Conservation (phyloP, 2,888 invertebrate genomes). For the Tenthredo distinguenda region DNA sequence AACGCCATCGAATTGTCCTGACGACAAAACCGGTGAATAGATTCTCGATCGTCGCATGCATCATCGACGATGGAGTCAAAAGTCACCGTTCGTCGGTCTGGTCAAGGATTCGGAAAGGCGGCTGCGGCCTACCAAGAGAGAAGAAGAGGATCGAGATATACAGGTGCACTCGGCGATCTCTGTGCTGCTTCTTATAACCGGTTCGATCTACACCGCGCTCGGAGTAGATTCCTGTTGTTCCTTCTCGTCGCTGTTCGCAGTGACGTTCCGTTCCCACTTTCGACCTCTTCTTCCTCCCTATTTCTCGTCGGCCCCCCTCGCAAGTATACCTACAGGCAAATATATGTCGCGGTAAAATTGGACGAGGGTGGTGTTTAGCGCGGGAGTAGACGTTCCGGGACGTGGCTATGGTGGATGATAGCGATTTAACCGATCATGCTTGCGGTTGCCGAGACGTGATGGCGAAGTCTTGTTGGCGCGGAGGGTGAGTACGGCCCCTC, state of each 20-base stretch:
- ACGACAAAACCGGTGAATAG: neutral
- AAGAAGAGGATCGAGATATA: slow-evolving; percentile 30
- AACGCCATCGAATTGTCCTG: neutral
- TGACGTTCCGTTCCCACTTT: neutral
- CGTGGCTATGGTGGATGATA: slow-evolving; percentile 28
- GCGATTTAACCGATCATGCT: slow-evolving; percentile 19
- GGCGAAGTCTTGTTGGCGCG: slow-evolving; percentile 22
- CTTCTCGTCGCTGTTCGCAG: slow-evolving; percentile 1
- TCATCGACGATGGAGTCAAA: slow-evolving; percentile 56
- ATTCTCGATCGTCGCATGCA: slow-evolving; percentile 41
- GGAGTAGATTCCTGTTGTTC: slow-evolving; percentile 12
- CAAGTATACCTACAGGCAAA: neutral
- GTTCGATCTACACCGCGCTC: slow-evolving; percentile 40
- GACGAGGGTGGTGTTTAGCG: neutral
- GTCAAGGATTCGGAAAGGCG: slow-evolving; percentile 33
- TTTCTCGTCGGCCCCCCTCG: neutral
- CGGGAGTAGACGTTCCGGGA: neutral
- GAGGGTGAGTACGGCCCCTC: neutral
- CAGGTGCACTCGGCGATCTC: slow-evolving; percentile 51
- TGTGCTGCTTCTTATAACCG: slow-evolving; percentile 50
- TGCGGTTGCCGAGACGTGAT: slow-evolving; percentile 16
- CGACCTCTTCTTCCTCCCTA: neutral
- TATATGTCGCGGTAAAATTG: slow-evolving; percentile 26
- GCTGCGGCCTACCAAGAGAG: neutral
- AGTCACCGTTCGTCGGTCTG: slow-evolving; percentile 1